Evolutionary conservation across 2,797 vertebrate genomes (phyloP), one percentile per base, ranked within the genome.

Genomic region (Crypturellus tataupa): DNA sequence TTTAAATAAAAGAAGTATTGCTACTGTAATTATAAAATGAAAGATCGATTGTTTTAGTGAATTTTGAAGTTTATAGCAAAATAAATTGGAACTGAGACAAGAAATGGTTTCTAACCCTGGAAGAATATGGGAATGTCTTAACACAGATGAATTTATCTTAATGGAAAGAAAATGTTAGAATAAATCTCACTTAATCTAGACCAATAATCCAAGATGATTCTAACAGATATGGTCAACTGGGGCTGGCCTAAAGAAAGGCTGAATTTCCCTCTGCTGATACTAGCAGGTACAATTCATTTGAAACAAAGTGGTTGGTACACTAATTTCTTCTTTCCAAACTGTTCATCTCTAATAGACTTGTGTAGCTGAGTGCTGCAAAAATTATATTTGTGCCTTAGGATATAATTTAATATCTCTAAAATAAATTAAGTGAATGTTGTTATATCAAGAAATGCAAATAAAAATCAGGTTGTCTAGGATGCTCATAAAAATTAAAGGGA

Each of bases 401-500:
- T 64, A 65, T 90, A 87, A 65, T 49, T 83, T 88, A 82, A 69
- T 80, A 70, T 27, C n/a, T 79, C 37, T 21, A 67, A 72, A 92
- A 94, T 89, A 1, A 87, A 90, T 67, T 91, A 55, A 3, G 16
- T 93, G 72, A 63, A 73, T 91, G 20, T 85, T 81, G 20, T 84
- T 81, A 55, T 27, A 70, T 5, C 62, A 91, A 95, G 56, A 69
- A 91, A 92, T 84, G 71, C 62, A 96, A 90, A 89, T 78, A n/a
- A 49, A 76, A 90, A 93, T 4, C 3, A n/a, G 40, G 83, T 63
- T 75, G 37, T n/a, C 10, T 29, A 14, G 81, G 29, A 87, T 88
- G 84, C 56, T 29, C 70, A 37, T 70, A 94, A 76, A 95, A 96
- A 93, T 80, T 27, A 90, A 96, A 93, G 46, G n/a, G 83, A 71